Base-by-base conservation (phyloP, 2,113 vertebrate genomes). In the Gadus macrocephalus region DNA sequence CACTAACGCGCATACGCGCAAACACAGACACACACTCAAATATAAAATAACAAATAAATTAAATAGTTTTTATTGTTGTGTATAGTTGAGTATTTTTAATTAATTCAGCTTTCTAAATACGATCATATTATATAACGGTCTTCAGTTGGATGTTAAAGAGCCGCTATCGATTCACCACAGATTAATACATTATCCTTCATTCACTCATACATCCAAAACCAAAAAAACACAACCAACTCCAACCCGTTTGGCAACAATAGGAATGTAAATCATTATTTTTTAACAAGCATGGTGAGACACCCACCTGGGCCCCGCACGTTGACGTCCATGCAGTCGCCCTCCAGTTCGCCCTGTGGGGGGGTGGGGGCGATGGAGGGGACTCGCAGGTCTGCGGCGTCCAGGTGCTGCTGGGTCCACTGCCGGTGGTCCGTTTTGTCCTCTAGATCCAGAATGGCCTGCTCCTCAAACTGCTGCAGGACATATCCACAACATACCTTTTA, bases 381-480 rank as follows among this genome's bases (percentile, higher is more conserved):
- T 5, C 97, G 94, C 67, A 99, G 89, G 84, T 99, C 97, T 0
- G 97, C 97, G 0, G 97, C 97, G 0, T 99, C 97, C 84, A 99
- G 89, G 86, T 99, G 97, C 91, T 99, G 97, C 87, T 98, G 97
- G 0, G 97, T 99, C 97, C 97, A 99, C 89, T 97, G 96, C 62
- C 97, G 90, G 89, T 96, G 96, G 79, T 99, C 97, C 0, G 94
- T 94, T 89, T 97, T 95, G 72, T 94, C 92, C 0, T 94, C 93
- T 2, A 86, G 82, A 67, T 96, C 93, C 38, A 96, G 88, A 53
- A 94, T 94, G 0, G 92, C 93, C 17, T 95, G 95, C 69, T 97
- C 97, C 70, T 98, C 96, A 1, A 94, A 94, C 94, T 98, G 84
- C 67, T 72, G n/a, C 12, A 16, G n/a, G 31, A 11, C 35, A 56